Percentiles rank a stretch among this genome's conserved stretches.
Conservation (phyloP, 1,140 invertebrate species). For the Drosophila paulistorum region DNA sequence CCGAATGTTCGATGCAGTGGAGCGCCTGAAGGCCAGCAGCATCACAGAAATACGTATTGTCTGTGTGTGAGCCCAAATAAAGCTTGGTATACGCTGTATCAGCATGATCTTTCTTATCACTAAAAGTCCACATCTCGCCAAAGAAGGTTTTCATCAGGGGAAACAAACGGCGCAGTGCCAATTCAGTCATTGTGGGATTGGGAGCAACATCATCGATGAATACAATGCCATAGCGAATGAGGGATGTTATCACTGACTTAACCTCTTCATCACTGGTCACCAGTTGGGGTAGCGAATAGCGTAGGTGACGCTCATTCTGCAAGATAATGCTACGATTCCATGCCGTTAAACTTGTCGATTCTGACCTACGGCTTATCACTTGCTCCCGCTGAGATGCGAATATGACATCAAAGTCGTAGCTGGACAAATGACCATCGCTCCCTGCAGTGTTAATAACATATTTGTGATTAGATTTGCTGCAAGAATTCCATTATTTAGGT, state of each 20-base stretch:
- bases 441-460: conserved; percentile 42
- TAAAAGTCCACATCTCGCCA: conserved; percentile 87
- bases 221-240: conserved; percentile 72
- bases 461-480: not conserved
- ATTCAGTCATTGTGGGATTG: conserved; percentile 74
- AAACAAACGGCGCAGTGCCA: conserved; percentile 70
- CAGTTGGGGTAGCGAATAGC: conserved; percentile 47
- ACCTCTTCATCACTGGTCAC: conserved; percentile 51
- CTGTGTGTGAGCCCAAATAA: conserved; percentile 85
- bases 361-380: conserved; percentile 51
- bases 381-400: conserved; percentile 56
- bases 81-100: conserved; percentile 88
- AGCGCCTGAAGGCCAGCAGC: conserved; percentile 89
- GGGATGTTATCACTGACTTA: conserved; percentile 47
- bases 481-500: not conserved
- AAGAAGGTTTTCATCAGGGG: conserved; percentile 87
- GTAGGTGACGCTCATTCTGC: conserved; percentile 57
- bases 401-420: conserved; percentile 64
- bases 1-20: conserved; percentile 86
- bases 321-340: conserved; percentile 67
- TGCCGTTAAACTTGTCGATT: conserved; percentile 47
- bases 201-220: conserved; percentile 76
- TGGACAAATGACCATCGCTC: conserved; percentile 71
- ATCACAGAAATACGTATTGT: conserved; percentile 89
- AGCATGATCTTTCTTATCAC: conserved; percentile 84